phyloP scores from a whole-genome alignment of 2,888 invertebrate species.

The Creontiades dilutus region DNA sequence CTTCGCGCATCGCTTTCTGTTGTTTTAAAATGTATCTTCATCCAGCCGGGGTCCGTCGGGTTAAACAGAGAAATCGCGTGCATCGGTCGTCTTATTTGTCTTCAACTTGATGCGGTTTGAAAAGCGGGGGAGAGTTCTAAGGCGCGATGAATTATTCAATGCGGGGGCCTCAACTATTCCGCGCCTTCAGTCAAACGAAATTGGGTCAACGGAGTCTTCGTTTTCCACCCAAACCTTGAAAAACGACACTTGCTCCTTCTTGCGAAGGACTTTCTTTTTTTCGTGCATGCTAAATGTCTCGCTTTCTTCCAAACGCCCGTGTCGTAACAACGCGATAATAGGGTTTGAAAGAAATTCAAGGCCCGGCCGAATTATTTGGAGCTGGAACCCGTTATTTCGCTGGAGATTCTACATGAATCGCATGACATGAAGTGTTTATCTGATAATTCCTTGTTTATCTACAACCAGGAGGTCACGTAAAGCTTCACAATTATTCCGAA shows the following conservation, averaged over 20 bases:
- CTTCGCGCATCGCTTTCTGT: no score
- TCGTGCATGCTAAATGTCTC: constrained; percentile 33
- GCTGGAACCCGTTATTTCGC: no score
- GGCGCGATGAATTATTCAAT: background rate
- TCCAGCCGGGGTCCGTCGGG: background rate
- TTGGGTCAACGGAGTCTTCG: constrained; percentile 22
- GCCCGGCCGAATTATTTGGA: no score
- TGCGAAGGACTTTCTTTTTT: constrained; percentile 11
- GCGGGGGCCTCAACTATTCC: background rate
- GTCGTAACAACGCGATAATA: background rate
- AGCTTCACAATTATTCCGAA: no score
- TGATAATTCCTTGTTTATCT: no score
- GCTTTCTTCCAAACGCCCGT: background rate
- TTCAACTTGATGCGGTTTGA: constrained; percentile 16
- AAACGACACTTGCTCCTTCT: constrained; percentile 9
- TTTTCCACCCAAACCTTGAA: constrained; percentile 38
- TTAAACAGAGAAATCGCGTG: background rate
- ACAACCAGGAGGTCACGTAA: no score
- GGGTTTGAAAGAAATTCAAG: no score
- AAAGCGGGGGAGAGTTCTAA: constrained; percentile 3
- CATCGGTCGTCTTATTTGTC: background rate
- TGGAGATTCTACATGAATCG: no score
- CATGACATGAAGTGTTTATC: no score
- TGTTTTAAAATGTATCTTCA: no score
- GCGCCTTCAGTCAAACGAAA: background rate